Evolutionary conservation across 2,888 invertebrate genomes (phyloP), one percentile per base, ranked within the genome.

Genomic region (Calameuta filiformis): DNA sequence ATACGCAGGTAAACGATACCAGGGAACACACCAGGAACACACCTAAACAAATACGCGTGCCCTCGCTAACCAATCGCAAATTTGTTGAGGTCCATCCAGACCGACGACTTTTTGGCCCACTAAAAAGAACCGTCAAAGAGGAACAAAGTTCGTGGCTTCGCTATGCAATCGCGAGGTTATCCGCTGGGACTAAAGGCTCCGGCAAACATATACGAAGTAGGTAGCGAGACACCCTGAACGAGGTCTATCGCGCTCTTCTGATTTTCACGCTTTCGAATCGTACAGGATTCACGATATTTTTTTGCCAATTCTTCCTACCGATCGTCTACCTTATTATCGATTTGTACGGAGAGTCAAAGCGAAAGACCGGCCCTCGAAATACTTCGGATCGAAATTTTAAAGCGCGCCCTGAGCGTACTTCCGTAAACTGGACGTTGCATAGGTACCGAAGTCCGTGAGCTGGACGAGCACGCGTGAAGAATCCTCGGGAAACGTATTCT

Each of bases 401-500:
- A 56, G 56, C 56, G 80, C 82, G 82, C 78, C 81, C 76, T 79
- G 76, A 76, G 73, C 75, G 82, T 81, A 83, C 85, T 87, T 87
- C 87, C 87, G 87, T 84, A 87, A 87, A 85, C 82, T 79, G 81
- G 76, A 73, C 77, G 35, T 73, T 76, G 35, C 30, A 12, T 78
- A 80, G 80, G 79, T 80, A 78, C 79, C 73, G 79, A 82, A 81
- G 83, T 76, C 80, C 81, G 83, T 79, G 80, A 75, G 81, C 82
- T 79, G 83, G 78, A 77, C 79, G 81, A 83, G 83, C 84, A 85
- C 83, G 86, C 85, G 86, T 83, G 83, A 85, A 85, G 87, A 87
- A 87, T 82, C 85, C 82, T 83, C 82, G 37, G 77, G 80, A 35
- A 77, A 79, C 79, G 80, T 79, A 83, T 82, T 82, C 80, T 83